These are phyloP conservation scores for Timema cristinae DNA, from an alignment of 2,888 invertebrate genomes.

Conservation along the genomic window DNA sequence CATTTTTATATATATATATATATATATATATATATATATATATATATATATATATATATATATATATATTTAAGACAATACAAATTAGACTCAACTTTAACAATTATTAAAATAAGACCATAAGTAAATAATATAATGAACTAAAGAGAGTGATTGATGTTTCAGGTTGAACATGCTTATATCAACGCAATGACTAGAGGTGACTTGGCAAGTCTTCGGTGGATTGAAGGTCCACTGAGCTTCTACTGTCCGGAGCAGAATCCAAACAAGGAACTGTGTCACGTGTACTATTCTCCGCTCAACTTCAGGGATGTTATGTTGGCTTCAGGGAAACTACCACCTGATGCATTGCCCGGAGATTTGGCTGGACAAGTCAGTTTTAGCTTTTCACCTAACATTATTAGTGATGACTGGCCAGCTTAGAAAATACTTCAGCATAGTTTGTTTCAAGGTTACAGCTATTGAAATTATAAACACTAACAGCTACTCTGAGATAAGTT, in stretches of 20 bases:
- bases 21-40: background rate
- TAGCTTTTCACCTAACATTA: background rate
- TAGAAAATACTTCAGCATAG: too few relatives aligned
- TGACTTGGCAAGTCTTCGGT: conserved; percentile 86
- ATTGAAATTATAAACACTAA: too few relatives aligned
- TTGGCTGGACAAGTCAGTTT: conserved; percentile 59
- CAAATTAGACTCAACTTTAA: too few relatives aligned
- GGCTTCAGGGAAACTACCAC: conserved; percentile 95
- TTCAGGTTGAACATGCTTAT: conserved; percentile 86
- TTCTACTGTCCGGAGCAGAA: conserved; percentile 47
- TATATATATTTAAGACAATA: too few relatives aligned
- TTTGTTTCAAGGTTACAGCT: too few relatives aligned
- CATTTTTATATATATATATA: background rate
- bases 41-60: too few relatives aligned
- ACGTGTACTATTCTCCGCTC: conserved; percentile 88
- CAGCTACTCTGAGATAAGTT: too few relatives aligned
- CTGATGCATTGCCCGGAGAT: conserved; percentile 92
- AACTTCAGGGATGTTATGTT: conserved; percentile 99
- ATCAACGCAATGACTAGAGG: conserved; percentile 90
- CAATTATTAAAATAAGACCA: too few relatives aligned
- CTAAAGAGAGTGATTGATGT: conserved; percentile 22
- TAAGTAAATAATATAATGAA: too few relatives aligned
- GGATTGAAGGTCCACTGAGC: conserved; percentile 84
- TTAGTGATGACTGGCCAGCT: too few relatives aligned
- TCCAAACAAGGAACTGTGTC: conserved; percentile 65